Conservation (phyloP, 2,113 vertebrate genomes). For the Megalops atlanticus region DNA sequence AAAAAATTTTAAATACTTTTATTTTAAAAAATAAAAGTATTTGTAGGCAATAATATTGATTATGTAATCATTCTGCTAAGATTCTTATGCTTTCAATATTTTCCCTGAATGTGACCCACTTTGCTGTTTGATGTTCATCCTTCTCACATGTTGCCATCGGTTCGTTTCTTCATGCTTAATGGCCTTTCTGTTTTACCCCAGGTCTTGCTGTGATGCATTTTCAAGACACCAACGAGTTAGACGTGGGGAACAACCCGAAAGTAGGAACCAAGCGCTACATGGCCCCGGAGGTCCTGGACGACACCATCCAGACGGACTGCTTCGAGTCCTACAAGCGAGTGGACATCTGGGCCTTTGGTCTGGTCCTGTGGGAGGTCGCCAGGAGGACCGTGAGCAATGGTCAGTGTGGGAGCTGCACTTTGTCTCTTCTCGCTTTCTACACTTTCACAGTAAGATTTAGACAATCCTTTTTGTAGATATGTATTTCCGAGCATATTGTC, state of each 20-base stretch:
- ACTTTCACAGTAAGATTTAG: too few relatives aligned
- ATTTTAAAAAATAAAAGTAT: too few relatives aligned
- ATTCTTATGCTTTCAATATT: too few relatives aligned
- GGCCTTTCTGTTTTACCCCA: slow-evolving; percentile 43
- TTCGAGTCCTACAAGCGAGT: slow-evolving; percentile 97
- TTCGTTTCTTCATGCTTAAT: background rate
- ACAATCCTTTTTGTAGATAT: too few relatives aligned
- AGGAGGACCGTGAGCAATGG: slow-evolving; percentile 95
- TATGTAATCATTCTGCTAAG: too few relatives aligned
- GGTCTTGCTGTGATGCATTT: slow-evolving; percentile 98
- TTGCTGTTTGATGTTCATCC: too few relatives aligned
- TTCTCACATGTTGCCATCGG: background rate
- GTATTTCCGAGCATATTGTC: too few relatives aligned
- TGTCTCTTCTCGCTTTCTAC: too few relatives aligned
- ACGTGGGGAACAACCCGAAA: slow-evolving; percentile 96
- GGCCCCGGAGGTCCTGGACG: slow-evolving; percentile 94
- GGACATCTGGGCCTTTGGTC: slow-evolving; percentile 96
- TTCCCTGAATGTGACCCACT: background rate
- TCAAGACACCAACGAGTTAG: slow-evolving; percentile 94
- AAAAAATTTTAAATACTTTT: too few relatives aligned
- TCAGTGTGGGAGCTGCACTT: slow-evolving; percentile 57
- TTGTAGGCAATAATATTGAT: too few relatives aligned
- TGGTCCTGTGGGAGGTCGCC: slow-evolving; percentile 95
- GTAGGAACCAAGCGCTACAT: slow-evolving; percentile 99
- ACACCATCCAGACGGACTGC: slow-evolving; percentile 94